Percentiles rank a stretch among this genome's conserved stretches.
These are phyloP conservation scores for Camponotus fellah DNA, from an alignment of 2,888 invertebrate genomes.

Conservation along the genomic window DNA sequence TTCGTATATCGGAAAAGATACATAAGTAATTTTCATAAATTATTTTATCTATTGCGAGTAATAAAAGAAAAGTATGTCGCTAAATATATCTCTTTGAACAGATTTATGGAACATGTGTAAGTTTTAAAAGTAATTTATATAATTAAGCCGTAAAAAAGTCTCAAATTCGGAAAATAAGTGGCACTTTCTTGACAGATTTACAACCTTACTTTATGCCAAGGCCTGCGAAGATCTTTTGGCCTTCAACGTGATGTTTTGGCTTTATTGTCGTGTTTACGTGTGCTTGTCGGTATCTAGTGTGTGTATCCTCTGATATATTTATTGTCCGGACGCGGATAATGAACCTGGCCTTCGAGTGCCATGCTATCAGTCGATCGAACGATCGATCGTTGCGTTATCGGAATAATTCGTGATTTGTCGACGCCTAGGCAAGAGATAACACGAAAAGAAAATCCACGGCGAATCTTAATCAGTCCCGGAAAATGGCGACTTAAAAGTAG, in stretches of 20 bases:
- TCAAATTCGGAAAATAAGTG: neutral
- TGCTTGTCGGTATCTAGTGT: neutral
- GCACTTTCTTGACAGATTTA: neutral
- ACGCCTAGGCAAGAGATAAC: neutral
- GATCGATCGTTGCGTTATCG: neutral
- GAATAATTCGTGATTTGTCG: slow-evolving; percentile 22
- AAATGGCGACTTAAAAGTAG: neutral
- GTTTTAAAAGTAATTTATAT: neutral
- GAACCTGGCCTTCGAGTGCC: slow-evolving; percentile 18
- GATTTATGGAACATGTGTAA: no score
- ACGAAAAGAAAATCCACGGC: neutral
- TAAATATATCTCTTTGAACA: neutral
- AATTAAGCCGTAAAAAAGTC: no score
- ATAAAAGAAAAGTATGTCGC: neutral
- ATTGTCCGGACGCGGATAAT: neutral
- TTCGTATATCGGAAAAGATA: slow-evolving; percentile 30
- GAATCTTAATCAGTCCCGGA: neutral
- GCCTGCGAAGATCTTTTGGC: neutral
- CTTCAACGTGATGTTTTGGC: neutral
- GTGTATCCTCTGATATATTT: slow-evolving; percentile 1
- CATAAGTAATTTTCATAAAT: slow-evolving; percentile 15
- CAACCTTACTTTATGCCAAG: neutral
- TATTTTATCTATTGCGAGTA: slow-evolving; percentile 22
- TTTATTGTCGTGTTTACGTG: slow-evolving; percentile 5
- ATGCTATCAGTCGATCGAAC: neutral